Base-by-base conservation (phyloP, 2,113 vertebrate species). In the Eulemur macaco region DNA sequence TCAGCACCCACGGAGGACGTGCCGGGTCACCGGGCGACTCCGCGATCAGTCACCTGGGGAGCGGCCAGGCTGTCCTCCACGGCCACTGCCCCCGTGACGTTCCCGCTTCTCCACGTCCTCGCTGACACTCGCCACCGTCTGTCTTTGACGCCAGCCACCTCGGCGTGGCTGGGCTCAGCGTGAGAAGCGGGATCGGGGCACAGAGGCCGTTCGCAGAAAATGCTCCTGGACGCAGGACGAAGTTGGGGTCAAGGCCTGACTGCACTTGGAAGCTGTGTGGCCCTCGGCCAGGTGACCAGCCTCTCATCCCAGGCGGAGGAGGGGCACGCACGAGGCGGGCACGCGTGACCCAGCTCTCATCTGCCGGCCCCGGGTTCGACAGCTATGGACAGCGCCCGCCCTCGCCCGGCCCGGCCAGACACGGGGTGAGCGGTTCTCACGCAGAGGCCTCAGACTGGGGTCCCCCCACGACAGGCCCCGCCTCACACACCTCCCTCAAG, bases 71-170 rank as follows among this genome's bases (percentile, higher is more conserved):
- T 9, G 15, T 8, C 25, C 45, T 15, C 90, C 89, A 27, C 0
- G 6, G 54, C 1, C 9, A 34, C 66, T 8, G 47, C 37, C 23
- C 52, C 25, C 4, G 1, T 5, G 2, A 39, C n/a, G 52, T 23
- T 21, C 11, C 2, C 0, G 11, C 5, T 3, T 27, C 39, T 50
- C 14, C 29, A 10, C 7, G 13, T 15, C 17, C 52, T n/a, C 15
- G 0, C 31, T 0, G 1, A 14, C 52, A 58, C 64, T 20, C 60
- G 89, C 3, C 27, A 27, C 4, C 5, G 63, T 21, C 47, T 7
- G 1, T n/a, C 77, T 91, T 45, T 60, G 42, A 74, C 8, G 27
- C 13, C 7, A 47, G 52, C 50, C 1, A 1, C 8, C 50, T 58
- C 66, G 8, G 11, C 0, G 6, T 4, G 58, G 42, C 13, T 13